Evolutionary conservation across 2,888 invertebrate genomes (phyloP).

Genomic region (Laspeyria flexula): DNA sequence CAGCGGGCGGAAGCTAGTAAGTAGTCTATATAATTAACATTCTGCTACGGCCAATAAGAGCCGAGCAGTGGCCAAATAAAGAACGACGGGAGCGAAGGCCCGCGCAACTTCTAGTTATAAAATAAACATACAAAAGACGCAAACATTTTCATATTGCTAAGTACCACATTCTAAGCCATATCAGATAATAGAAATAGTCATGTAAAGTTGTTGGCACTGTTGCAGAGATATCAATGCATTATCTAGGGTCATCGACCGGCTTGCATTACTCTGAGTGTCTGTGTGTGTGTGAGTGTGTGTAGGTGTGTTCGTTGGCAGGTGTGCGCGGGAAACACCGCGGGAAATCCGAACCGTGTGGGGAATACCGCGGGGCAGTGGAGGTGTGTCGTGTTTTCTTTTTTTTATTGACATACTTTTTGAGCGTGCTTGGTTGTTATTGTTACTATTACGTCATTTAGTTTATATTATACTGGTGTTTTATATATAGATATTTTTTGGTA

Average conservation of each 20-base stretch:
- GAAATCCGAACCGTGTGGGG: conserved; percentile 11
- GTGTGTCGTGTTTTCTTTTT: conserved; percentile 11
- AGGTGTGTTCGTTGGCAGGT: conserved; percentile 1
- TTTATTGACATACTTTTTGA: not conserved
- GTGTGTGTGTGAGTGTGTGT: not conserved
- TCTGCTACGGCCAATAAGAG: no score
- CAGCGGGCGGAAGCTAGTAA: no score
- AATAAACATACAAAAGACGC: conserved; percentile 1
- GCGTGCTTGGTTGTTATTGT: not conserved
- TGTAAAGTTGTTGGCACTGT: conserved; percentile 34
- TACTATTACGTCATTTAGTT: no score
- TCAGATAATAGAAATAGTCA: conserved; percentile 17
- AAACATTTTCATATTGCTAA: not conserved
- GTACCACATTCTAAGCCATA: conserved; percentile 10
- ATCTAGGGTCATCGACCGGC: conserved; percentile 37
- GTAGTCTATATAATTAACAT: no score
- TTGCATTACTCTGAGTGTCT: conserved; percentile 34
- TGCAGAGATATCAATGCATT: conserved; percentile 35
- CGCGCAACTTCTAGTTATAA: no score
- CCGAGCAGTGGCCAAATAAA: no score
- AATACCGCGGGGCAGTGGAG: conserved; percentile 9
- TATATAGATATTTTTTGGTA: no score
- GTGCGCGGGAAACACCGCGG: conserved; percentile 7
- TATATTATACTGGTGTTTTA: no score
- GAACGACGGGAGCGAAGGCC: no score